Evolutionary conservation across 2,113 vertebrate species (phyloP), one percentile per base, ranked within the genome.

Genomic region (Dascyllus trimaculatus): DNA sequence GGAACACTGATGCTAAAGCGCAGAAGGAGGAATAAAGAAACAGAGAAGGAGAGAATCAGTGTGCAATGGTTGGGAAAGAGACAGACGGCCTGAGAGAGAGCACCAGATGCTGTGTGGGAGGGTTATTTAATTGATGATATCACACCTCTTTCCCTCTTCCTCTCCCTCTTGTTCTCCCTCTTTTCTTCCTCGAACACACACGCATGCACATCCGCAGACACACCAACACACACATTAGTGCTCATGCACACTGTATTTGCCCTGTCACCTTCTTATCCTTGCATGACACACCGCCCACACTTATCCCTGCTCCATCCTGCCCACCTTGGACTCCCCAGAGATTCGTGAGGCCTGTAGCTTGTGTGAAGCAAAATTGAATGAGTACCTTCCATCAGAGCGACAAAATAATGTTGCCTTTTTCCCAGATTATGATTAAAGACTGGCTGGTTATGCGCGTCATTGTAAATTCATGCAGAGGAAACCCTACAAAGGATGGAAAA

Each of bases 51-150:
- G 71, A 71, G 62, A 87, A 78, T 75, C 26, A 35, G 73, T 24
- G 22, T 65, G 78, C 19, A 11, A 80, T 21, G 29, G 68, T 67
- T 22, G 66, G 78, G 71, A 76, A 69, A 76, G 83, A 91, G 84
- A 87, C 85, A 92, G 90, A 92, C 76, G 76, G 89, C 81, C 71
- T 82, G 75, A 85, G 64, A 85, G 80, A 83, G 84, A 89, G 85
- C 87, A 90, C 88, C 90, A 93, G 92, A 91, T 93, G 91, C 90
- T 89, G 86, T 85, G 91, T 93, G 88, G 91, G 92, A 85, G 86
- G 88, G 80, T 90, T 94, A 91, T 93, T 91, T 93, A 91, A 93
- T 93, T 92, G 90, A 91, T 87, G 84, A 92, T 92, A 93, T 93
- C 90, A 91, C 92, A 92, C 91, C 88, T 91, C 77, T 68, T 68